Conservation (phyloP, 2,888 invertebrate species). For the Octonoba sinensis region DNA sequence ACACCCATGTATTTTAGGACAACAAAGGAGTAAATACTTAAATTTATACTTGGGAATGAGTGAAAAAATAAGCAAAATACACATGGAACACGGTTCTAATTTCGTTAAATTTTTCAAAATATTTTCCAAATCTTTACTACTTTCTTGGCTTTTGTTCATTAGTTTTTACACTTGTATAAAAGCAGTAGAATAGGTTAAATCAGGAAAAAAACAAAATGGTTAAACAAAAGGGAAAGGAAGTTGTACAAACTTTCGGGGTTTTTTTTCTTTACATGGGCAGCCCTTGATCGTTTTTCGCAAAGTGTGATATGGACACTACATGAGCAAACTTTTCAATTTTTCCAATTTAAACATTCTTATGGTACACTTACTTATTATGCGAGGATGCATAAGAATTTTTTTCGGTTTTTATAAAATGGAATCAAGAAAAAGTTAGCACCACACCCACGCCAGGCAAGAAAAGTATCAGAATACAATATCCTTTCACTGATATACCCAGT, state of each 20-base stretch:
- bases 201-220: not conserved
- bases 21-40: too few relatives aligned
- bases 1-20: too few relatives aligned
- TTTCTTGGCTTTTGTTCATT: too few relatives aligned
- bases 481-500: slow-evolving; percentile 43
- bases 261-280: slow-evolving; percentile 12
- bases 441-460: slow-evolving; percentile 44
- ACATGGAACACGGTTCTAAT: too few relatives aligned
- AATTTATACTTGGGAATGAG: too few relatives aligned
- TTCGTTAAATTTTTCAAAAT: too few relatives aligned
- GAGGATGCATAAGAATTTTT: slow-evolving; percentile 14
- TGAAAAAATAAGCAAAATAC: too few relatives aligned
- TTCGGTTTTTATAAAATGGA: slow-evolving; percentile 44
- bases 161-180: too few relatives aligned
- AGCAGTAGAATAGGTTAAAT: too few relatives aligned
- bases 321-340: slow-evolving; percentile 20
- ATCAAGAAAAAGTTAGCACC: slow-evolving; percentile 61
- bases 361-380: slow-evolving; percentile 6
- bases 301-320: slow-evolving; percentile 45
- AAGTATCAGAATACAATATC: slow-evolving; percentile 39
- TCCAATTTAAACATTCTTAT: slow-evolving; percentile 14
- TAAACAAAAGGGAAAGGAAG: not conserved
- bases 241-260: too few relatives aligned
- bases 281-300: slow-evolving; percentile 19
- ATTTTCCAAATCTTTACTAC: too few relatives aligned